Evolutionary conservation across 2,888 invertebrate species (phyloP).

Genomic region (Amphimallon solstitiale): DNA sequence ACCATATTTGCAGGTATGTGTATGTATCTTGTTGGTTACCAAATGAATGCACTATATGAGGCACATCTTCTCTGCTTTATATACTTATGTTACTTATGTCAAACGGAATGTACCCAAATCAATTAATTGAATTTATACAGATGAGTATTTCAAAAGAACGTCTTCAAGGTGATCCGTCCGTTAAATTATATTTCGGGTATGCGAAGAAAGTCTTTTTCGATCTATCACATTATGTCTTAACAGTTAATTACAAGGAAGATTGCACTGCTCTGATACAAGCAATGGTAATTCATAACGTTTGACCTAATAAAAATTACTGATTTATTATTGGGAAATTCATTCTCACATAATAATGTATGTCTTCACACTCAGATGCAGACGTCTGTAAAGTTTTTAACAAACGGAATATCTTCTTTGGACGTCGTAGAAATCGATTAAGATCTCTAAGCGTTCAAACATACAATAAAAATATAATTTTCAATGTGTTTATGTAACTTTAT

Average conservation of each 20-base stretch:
- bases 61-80: constrained; percentile 10
- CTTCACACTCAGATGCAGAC: too few species aligned
- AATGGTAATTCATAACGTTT: not conserved
- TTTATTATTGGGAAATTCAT: not conserved
- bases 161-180: constrained; percentile 23
- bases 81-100: constrained; percentile 3
- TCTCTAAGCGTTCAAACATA: too few species aligned
- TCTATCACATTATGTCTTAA: constrained; percentile 13
- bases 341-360: not conserved
- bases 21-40: not conserved
- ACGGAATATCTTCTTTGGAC: too few species aligned
- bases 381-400: too few species aligned
- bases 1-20: constrained; percentile 7
- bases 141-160: constrained; percentile 15
- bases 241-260: constrained; percentile 20
- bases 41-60: not conserved
- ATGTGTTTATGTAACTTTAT: too few species aligned
- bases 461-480: too few species aligned
- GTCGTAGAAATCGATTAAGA: too few species aligned
- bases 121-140: not conserved
- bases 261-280: not conserved
- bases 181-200: constrained; percentile 7
- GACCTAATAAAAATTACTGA: constrained; percentile 3
- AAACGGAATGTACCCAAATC: not conserved
- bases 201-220: constrained; percentile 19